A percentile compares a stretch with the other conserved stretches of the same genome.
These are phyloP conservation scores for Brachyhypopomus occidentalis DNA, from an alignment of 2,113 vertebrate genomes.

Conservation along the genomic window DNA sequence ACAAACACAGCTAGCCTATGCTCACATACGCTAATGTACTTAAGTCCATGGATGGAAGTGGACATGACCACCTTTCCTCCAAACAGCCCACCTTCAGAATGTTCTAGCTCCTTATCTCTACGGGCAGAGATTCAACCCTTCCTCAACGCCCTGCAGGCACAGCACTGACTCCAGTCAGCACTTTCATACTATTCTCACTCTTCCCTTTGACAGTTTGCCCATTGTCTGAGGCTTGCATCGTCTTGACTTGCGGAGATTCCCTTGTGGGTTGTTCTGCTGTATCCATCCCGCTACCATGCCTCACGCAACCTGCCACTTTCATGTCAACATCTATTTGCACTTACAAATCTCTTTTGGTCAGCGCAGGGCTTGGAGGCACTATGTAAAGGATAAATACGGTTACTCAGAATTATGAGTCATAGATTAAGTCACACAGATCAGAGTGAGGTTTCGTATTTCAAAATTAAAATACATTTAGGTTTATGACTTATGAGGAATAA, in stretches of 20 bases:
- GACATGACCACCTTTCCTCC: neutral
- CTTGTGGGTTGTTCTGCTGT: conserved; percentile 34
- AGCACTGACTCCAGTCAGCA: neutral
- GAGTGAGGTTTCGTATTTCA: neutral
- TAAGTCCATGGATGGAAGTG: neutral
- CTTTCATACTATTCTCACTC: neutral
- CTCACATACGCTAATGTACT: neutral
- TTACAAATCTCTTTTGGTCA: neutral
- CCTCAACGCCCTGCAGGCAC: neutral
- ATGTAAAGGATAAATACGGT: neutral
- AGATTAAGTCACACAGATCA: neutral
- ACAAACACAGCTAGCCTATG: neutral
- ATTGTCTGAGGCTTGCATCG: conserved; percentile 53
- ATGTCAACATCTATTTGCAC: conserved; percentile 50
- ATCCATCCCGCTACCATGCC: conserved; percentile 60
- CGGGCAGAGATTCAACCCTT: neutral
- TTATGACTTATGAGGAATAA: too few species aligned
- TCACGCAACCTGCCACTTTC: conserved; percentile 59
- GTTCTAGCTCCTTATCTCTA: neutral
- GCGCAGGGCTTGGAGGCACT: neutral
- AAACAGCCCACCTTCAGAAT: neutral
- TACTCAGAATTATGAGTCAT: neutral
- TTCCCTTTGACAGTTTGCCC: conserved; percentile 16
- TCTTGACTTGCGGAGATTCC: conserved; percentile 50
- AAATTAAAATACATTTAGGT: too few species aligned